These are phyloP conservation scores for Jacana jacana DNA, from an alignment of 2,113 vertebrate genomes.

Conservation along the genomic window DNA sequence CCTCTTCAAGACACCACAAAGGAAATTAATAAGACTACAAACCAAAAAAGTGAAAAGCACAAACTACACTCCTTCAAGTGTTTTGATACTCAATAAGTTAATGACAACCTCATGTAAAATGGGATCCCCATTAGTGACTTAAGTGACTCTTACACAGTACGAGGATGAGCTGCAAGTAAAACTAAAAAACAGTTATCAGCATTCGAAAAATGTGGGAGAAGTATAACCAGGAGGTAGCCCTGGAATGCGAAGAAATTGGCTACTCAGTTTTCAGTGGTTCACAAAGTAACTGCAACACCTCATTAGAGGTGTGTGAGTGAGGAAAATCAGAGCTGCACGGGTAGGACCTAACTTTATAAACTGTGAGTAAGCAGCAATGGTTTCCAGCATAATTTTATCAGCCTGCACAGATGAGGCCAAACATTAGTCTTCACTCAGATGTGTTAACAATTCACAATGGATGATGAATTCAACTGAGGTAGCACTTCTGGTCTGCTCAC, in stretches of 20 bases:
- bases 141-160: background rate
- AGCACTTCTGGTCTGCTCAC: background rate
- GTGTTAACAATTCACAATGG: background rate
- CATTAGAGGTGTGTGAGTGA: background rate
- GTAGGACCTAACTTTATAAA: background rate
- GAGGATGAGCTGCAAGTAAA: background rate
- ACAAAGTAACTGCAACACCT: background rate
- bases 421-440: background rate
- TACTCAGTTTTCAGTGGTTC: background rate
- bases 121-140: background rate
- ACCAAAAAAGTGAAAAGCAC: background rate
- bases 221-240: background rate
- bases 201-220: background rate
- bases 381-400: background rate
- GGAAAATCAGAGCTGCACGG: background rate
- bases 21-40: background rate
- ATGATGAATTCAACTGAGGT: background rate
- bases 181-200: background rate
- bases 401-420: background rate
- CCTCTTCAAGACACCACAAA: background rate
- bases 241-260: background rate
- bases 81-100: background rate
- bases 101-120: background rate
- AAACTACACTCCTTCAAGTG: background rate
- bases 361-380: background rate